phyloP scores from a whole-genome alignment of 2,113 vertebrate species.

The Rhegmatorhina hoffmannsi region DNA sequence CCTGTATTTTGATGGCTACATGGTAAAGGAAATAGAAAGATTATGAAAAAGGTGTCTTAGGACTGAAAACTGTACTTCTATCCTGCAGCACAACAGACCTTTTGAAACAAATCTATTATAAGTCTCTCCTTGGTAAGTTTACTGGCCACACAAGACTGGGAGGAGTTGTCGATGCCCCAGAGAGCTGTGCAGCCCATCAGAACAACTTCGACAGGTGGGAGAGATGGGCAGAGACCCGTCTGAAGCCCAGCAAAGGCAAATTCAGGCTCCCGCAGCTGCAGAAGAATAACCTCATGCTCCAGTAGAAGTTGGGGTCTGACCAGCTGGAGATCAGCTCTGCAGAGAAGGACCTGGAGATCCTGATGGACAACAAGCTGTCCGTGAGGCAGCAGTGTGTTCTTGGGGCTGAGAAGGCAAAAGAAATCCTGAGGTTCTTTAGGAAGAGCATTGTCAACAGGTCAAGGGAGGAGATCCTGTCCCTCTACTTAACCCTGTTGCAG shows the following conservation, averaged over 20 bases:
- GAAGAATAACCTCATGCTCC: background rate
- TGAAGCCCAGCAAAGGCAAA: background rate
- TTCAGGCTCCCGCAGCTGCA: background rate
- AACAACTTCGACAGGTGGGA: background rate
- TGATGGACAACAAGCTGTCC: background rate
- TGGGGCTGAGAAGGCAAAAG: background rate
- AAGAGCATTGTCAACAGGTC: background rate
- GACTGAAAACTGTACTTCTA: background rate
- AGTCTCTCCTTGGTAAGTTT: background rate
- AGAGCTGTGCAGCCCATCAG: background rate
- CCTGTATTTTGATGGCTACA: background rate
- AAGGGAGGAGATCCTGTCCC: background rate
- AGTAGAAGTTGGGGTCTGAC: background rate
- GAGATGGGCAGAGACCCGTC: background rate
- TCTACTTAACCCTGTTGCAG: background rate
- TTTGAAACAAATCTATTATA: background rate
- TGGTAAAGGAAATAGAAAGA: background rate
- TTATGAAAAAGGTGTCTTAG: background rate
- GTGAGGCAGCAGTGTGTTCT: background rate
- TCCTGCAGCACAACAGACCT: background rate
- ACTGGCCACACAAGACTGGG: background rate
- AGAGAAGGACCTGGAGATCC: background rate
- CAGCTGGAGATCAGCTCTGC: background rate
- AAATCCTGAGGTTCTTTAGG: background rate
- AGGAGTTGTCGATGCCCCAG: fast-evolving